A percentile compares a stretch with the other conserved stretches of the same genome.
These are phyloP conservation scores for Tuberolachnus salignus DNA, from an alignment of 2,888 invertebrate genomes.

Conservation along the genomic window DNA sequence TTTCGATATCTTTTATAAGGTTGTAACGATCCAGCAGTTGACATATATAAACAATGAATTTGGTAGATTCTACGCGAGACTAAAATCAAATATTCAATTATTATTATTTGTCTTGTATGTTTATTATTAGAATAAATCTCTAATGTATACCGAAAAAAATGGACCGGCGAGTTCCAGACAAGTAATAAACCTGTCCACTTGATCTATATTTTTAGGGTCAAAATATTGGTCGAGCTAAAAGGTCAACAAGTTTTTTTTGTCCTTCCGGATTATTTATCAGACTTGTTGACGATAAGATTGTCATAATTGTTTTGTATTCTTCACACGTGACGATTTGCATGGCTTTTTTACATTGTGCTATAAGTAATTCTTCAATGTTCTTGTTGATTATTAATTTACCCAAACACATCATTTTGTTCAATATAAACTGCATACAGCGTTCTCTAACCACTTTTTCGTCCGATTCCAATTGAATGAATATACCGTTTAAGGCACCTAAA, in stretches of 20 bases:
- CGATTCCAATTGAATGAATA: slow-evolving; percentile 73
- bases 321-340: slow-evolving; percentile 87
- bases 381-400: slow-evolving; percentile 79
- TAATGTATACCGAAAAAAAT: slow-evolving; percentile 72
- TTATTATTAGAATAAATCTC: background rate
- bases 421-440: slow-evolving; percentile 84
- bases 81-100: slow-evolving; percentile 37
- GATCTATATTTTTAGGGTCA: slow-evolving; percentile 69
- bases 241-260: slow-evolving; percentile 83
- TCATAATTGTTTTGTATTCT: slow-evolving; percentile 90
- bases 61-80: slow-evolving; percentile 68
- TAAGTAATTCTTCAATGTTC: slow-evolving; percentile 83
- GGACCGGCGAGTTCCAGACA: slow-evolving; percentile 86
- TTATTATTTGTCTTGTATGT: background rate
- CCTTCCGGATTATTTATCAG: slow-evolving; percentile 81
- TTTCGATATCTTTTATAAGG: slow-evolving; percentile 46
- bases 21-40: slow-evolving; percentile 46
- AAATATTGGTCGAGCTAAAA: slow-evolving; percentile 74
- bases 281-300: slow-evolving; percentile 79
- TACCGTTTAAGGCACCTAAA: slow-evolving; percentile 69
- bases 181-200: slow-evolving; percentile 82
- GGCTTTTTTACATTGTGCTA: slow-evolving; percentile 84
- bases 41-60: slow-evolving; percentile 70
- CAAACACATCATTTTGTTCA: slow-evolving; percentile 80
- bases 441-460: slow-evolving; percentile 81